Evolutionary conservation across 2,797 vertebrate species (phyloP), one percentile per base, ranked within the genome.

Genomic region (Semaprochilodus insignis): DNA sequence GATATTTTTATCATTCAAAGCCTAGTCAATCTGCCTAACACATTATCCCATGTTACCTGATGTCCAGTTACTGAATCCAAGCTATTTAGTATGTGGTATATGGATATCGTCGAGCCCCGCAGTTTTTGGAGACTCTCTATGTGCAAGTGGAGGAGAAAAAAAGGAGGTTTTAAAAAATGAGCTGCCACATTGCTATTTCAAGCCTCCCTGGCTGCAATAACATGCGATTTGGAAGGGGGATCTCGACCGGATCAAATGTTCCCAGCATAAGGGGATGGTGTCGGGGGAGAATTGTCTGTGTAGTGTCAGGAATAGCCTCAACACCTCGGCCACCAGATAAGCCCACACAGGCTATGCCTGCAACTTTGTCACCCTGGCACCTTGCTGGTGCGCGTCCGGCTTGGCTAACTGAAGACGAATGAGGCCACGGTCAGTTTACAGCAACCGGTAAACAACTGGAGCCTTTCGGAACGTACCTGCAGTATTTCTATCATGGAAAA

Each of bases 331-430:
- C 88, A 90, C 87, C 80, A 87, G 85, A 72, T 71, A 72, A 72
- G 67, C 85, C 83, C 85, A 86, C 79, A 82, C 78, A 67, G 70
- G 90, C 86, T 75, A 78, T 77, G 79, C 72, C 76, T 70, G 19
- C 83, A 88, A 77, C 66, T 88, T 83, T 80, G 84, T 85, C 85
- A 83, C 78, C 15, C 73, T 81, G 14, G 78, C 87, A 81, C 86
- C 78, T 27, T 31, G 51, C 79, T 85, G 77, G 83, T 83, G 77
- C 84, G 86, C 81, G 80, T 85, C 87, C 88, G 83, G 89, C 89
- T 88, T 90, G 77, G 83, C 83, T 83, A 34, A 59, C 67, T 70
- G 80, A 87, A 90, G 90, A 93, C 91, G 87, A 88, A 92, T 91
- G 67, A 88, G 87, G 84, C 86, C 87, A 87, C 82, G 77, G 88